Base-by-base conservation (phyloP, 1,140 invertebrate species). In the Battus philenor region DNA sequence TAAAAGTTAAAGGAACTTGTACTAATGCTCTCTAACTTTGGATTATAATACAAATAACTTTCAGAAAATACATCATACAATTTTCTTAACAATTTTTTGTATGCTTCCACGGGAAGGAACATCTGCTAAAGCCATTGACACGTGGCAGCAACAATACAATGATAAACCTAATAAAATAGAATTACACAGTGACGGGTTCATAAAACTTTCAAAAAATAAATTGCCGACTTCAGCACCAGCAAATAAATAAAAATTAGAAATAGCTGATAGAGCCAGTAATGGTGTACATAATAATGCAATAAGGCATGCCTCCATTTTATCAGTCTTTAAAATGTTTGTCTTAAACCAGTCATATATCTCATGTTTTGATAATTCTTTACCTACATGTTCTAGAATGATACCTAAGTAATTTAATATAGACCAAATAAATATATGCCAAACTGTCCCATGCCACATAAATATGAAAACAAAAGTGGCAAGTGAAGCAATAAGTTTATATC, bases 211-310 rank as follows among this genome's bases (percentile, higher is more conserved):
- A 64, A 86, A 69, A 62, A 68, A 79, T 55, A 84, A 86, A 69
- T 92, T 86, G 7, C 93, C 94, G 49, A 95, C 87, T 34, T 91
- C 88, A 49, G 81, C 84, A 0, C 92, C 93, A 51, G 90, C 92
- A 81, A 96, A 94, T 65, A 97, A 95, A 77, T 93, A 95, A 67
- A 95, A 94, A 83, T 94, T 95, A 1, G 94, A 95, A 55, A 95
- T 88, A 3, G 91, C 91, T 6, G 94, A 95, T 47, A 95, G 77
- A 7, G 91, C 89, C 50, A 95, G 88, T 13, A 96, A 76, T 16
- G 93, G 93, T 15, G 91, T 87, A 44, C 90, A 88, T 43, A 93
- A 60, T 1, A 91, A 44, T 36, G 91, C 93, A 67, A 91, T 86
- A 24, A 94, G 82, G 52, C 93, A 86, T 39, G 60, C 55, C 52